Conservation (phyloP, 2,113 vertebrate genomes). For the Bungarus multicinctus region DNA sequence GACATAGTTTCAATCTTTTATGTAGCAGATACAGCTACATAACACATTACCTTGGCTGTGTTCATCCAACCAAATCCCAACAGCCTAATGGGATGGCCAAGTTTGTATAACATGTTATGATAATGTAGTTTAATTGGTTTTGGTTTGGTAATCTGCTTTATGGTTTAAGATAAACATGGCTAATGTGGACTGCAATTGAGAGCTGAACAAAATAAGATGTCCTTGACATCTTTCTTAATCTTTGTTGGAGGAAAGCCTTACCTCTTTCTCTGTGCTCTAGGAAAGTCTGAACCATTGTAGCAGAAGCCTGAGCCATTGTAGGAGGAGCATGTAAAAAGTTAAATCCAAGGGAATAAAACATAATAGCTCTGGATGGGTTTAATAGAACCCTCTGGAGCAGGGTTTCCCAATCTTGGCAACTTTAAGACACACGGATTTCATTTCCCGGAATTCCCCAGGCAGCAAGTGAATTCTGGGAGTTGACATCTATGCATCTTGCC, state of each 20-base stretch:
- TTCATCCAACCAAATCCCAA: neutral
- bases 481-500: neutral
- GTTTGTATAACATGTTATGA: neutral
- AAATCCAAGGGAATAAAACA: neutral
- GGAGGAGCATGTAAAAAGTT: neutral
- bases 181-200: neutral
- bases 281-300: neutral
- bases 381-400: neutral
- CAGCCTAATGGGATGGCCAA: neutral
- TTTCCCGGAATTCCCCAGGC: neutral
- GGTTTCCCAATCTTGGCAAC: neutral
- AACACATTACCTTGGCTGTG: neutral
- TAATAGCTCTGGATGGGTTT: neutral
- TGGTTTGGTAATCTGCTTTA: neutral
- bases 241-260: rapidly evolving
- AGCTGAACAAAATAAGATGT: neutral
- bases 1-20: neutral
- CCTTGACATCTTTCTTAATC: neutral
- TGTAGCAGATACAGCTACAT: neutral
- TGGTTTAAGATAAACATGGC: neutral
- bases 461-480: neutral
- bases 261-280: neutral
- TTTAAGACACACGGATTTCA: neutral
- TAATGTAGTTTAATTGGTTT: neutral
- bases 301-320: neutral